Evolutionary conservation across 2,797 vertebrate species (phyloP).

Genomic region (Graptemys geographica): DNA sequence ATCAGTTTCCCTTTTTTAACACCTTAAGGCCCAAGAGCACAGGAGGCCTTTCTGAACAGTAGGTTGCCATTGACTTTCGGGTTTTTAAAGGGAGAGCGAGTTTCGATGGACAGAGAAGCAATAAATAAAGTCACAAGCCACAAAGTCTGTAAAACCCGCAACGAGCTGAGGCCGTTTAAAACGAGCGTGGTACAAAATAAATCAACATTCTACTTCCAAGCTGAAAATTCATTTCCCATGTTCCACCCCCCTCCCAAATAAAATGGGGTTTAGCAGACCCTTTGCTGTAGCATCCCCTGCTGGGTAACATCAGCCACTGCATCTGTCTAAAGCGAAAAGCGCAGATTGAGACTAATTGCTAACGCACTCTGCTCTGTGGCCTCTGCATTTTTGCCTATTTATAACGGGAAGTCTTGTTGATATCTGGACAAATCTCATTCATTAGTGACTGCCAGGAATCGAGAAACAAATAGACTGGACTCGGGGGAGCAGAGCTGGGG

Average conservation of each 20-base stretch:
- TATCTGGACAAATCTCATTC: constrained; percentile 4
- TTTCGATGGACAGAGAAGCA: background rate
- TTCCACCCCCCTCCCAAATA: fast-evolving
- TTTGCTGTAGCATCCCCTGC: background rate
- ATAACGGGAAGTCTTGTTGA: background rate
- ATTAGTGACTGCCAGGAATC: background rate
- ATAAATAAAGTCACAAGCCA: background rate
- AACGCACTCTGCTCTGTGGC: fast-evolving
- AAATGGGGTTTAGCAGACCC: background rate
- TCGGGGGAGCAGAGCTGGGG: background rate
- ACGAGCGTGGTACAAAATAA: background rate
- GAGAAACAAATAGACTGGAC: background rate
- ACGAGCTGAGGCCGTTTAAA: background rate
- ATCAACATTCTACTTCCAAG: background rate
- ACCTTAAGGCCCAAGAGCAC: background rate
- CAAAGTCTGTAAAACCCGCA: background rate
- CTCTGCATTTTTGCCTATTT: background rate
- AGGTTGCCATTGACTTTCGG: background rate
- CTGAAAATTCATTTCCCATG: background rate
- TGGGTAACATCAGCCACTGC: fast-evolving
- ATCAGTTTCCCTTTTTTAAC: background rate
- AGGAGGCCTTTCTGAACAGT: background rate
- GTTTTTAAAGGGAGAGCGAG: background rate
- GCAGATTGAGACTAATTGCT: background rate
- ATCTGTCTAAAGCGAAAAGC: background rate